Conservation (phyloP, 2,888 invertebrate species). For the Steromphala cineraria region DNA sequence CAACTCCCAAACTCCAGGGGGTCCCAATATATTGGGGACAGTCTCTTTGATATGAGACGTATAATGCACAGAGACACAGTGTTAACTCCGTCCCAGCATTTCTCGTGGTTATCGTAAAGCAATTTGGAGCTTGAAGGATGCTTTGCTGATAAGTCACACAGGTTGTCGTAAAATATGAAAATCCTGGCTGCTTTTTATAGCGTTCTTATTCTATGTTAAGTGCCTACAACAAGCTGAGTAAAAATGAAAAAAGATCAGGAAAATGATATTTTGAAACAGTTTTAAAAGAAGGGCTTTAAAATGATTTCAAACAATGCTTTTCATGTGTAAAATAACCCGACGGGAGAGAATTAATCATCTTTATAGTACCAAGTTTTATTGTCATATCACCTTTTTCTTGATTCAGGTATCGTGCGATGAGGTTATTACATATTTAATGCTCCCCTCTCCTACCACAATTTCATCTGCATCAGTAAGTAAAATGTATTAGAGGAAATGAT, state of each 20-base stretch:
- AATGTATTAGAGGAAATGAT: too few species aligned
- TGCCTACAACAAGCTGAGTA: background rate
- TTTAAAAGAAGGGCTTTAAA: background rate
- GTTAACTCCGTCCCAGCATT: background rate
- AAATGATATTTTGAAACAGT: background rate
- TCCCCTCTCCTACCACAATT: too few species aligned
- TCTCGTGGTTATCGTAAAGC: background rate
- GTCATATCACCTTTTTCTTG: too few species aligned
- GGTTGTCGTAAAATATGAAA: slow-evolving; percentile 4
- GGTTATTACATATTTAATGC: too few species aligned
- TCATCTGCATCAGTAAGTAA: too few species aligned
- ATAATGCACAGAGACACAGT: background rate
- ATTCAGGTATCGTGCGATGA: too few species aligned
- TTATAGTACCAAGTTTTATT: too few species aligned
- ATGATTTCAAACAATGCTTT: too few species aligned
- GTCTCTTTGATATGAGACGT: background rate
- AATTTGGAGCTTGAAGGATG: background rate
- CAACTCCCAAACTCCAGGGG: background rate
- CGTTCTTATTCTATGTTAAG: background rate
- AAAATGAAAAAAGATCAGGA: background rate
- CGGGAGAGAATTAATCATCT: too few species aligned
- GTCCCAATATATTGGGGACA: background rate
- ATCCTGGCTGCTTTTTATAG: background rate
- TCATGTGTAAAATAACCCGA: too few species aligned
- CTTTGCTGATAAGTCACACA: background rate